These are phyloP conservation scores for Lytechinus pictus DNA, from an alignment of 35 echinoderm and acorn worm species.

Conservation along the genomic window DNA sequence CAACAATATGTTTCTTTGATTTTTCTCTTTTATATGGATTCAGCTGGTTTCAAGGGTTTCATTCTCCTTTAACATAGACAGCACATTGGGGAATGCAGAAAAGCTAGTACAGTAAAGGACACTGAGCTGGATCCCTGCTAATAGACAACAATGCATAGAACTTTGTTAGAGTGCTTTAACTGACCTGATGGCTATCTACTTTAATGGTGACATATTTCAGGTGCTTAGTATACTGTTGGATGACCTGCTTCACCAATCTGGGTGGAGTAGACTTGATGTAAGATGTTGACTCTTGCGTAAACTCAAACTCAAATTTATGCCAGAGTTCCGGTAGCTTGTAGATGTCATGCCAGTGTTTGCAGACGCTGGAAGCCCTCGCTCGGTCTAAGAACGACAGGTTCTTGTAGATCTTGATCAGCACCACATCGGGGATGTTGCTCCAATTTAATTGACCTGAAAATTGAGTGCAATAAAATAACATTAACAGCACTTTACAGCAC, in stretches of 20 bases:
- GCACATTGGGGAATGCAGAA: too few species aligned
- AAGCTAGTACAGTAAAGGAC: too few species aligned
- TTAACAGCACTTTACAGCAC: not conserved
- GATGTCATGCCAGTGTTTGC: conserved; percentile 73
- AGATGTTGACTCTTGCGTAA: conserved; percentile 72
- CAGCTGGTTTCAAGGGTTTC: too few species aligned
- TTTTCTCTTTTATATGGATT: too few species aligned
- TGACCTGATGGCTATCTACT: conserved; percentile 70
- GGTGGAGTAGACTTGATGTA: conserved; percentile 82
- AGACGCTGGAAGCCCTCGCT: conserved; percentile 62
- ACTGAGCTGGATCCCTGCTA: too few species aligned
- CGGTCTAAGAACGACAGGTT: conserved; percentile 66
- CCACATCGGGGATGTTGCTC: conserved; percentile 56
- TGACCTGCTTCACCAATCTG: conserved; percentile 56
- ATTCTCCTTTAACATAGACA: too few species aligned
- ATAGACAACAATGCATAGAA: too few species aligned
- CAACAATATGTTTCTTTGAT: too few species aligned
- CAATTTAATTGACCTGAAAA: conserved; percentile 46
- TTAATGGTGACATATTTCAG: conserved; percentile 75
- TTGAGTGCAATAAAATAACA: not conserved
- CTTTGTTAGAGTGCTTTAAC: not conserved
- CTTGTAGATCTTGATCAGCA: conserved; percentile 73
- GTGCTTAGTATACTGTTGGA: conserved; percentile 76
- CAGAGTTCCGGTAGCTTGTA: conserved; percentile 83
- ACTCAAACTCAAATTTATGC: conserved; percentile 86